A percentile compares a stretch with the other conserved stretches of the same genome.
phyloP scores from a whole-genome alignment of 2,797 vertebrate genomes.

The Mormyrus proboscirostris region DNA sequence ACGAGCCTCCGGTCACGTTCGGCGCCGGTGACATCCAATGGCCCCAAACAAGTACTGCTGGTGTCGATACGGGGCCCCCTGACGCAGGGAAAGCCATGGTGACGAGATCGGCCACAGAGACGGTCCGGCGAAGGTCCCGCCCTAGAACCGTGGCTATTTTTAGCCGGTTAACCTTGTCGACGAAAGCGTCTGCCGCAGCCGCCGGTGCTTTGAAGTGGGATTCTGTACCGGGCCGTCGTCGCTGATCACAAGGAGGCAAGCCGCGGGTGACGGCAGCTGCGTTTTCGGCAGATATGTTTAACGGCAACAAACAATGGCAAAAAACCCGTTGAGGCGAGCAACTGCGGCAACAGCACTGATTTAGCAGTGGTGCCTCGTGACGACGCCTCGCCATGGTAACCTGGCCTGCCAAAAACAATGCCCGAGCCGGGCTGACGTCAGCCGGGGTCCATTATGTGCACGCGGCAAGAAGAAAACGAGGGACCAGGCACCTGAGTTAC shows the following conservation, averaged over 20 bases:
- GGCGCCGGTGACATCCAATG: too few species aligned
- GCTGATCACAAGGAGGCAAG: conserved; percentile 14
- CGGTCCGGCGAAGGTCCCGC: conserved; percentile 35
- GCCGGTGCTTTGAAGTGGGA: conserved; percentile 56
- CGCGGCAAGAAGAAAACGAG: background rate
- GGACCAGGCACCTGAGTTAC: background rate
- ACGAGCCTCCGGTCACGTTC: too few species aligned
- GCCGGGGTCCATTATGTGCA: conserved; percentile 49
- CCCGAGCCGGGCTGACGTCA: conserved; percentile 51
- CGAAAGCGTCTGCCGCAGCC: conserved; percentile 46
- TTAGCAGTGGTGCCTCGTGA: conserved; percentile 47
- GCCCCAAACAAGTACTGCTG: background rate
- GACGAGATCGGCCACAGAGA: background rate
- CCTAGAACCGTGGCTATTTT: conserved; percentile 54
- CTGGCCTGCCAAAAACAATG: conserved; percentile 32
- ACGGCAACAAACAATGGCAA: background rate
- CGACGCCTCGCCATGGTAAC: conserved; percentile 61
- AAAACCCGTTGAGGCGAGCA: background rate
- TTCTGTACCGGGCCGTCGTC: background rate
- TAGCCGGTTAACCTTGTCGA: conserved; percentile 53
- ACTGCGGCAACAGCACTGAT: conserved; percentile 32
- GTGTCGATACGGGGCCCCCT: background rate
- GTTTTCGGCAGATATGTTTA: conserved; percentile 37
- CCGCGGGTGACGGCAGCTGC: conserved; percentile 32
- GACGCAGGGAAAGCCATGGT: background rate